Percentiles rank a stretch among this genome's conserved stretches.
phyloP scores from a whole-genome alignment of 2,797 vertebrate species.

The Rhinophrynus dorsalis region DNA sequence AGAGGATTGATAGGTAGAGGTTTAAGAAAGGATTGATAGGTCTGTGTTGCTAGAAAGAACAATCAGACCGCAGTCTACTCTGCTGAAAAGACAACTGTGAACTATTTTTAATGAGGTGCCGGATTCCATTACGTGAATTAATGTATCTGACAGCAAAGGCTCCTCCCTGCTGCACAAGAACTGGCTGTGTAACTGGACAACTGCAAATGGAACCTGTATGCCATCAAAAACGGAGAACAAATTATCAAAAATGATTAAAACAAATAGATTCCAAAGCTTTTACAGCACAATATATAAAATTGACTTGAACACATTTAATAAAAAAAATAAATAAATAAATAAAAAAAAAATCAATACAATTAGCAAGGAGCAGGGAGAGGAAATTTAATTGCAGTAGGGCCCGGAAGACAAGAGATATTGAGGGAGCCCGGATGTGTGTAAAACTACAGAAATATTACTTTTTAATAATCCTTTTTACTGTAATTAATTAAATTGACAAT shows the following conservation, averaged over 20 bases:
- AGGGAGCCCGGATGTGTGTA: constrained; percentile 59
- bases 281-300: constrained; percentile 63
- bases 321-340: too few species aligned
- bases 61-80: background rate
- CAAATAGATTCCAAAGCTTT: constrained; percentile 55
- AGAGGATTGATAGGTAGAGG: background rate
- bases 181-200: background rate
- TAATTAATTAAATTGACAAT: constrained; percentile 60
- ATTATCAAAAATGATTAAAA: constrained; percentile 30
- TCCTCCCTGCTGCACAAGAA: constrained; percentile 2
- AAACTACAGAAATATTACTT: constrained; percentile 60
- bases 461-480: constrained; percentile 60
- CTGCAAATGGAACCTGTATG: constrained; percentile 4
- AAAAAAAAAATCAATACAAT: constrained; percentile 66
- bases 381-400: constrained; percentile 55
- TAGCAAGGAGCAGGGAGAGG: constrained; percentile 60
- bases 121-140: constrained; percentile 21
- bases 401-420: constrained; percentile 59
- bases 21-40: constrained; percentile 14
- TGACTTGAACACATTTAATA: constrained; percentile 63
- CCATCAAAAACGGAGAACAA: background rate
- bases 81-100: constrained; percentile 16
- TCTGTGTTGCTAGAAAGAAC: constrained; percentile 10
- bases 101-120: constrained; percentile 20
- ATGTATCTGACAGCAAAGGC: background rate